Evolutionary conservation across 2,797 vertebrate genomes (phyloP), one percentile per base, ranked within the genome.

Genomic region (Artibeus lituratus): DNA sequence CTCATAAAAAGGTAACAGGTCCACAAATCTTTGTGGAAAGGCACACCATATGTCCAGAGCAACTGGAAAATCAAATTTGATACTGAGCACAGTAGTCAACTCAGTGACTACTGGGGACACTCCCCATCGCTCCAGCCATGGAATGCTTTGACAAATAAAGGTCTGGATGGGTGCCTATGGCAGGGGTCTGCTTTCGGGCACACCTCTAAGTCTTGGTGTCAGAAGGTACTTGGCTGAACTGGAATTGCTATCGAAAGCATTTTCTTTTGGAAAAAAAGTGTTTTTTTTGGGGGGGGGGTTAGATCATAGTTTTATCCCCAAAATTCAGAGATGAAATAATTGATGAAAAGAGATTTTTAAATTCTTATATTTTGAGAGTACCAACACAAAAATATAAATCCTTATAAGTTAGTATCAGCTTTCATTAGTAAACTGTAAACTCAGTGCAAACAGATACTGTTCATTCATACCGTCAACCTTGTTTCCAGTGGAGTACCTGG

Each of bases 1-100:
- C 57, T 95, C 55, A 91, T 96, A 86, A 92, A 96, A 96, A 81
- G 65, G 72, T 32, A 96, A 35, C 44, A 47, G 57, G 44, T 84
- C 49, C 69, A 90, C 55, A 94, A 55, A 69, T 35, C 76, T 92
- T 76, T 94, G 55, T 72, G 84, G 42, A 80, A 5, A 86, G 59
- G 32, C 29, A 57, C 11, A 70, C 2, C 44, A 0, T 32, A 57
- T 62, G 49, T 74, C 29, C 22, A 53, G 18, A 73, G 55, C 32
- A 53, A 74, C 26, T 81, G 44, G 65, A 59, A 69, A 86, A 53
- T 67, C 29, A 83, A 18, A 69, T 90, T 73, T 76, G 77, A 19
- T 53, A 57, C 51, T 67, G 65, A 95, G 15, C 49, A 19, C 32
- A 90, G 35, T 0, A 42, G 35, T 82, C 14, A 65, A 37, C 57